These are phyloP conservation scores for Eumacrocentrus americanus DNA, from an alignment of 2,888 invertebrate genomes.

Conservation along the genomic window DNA sequence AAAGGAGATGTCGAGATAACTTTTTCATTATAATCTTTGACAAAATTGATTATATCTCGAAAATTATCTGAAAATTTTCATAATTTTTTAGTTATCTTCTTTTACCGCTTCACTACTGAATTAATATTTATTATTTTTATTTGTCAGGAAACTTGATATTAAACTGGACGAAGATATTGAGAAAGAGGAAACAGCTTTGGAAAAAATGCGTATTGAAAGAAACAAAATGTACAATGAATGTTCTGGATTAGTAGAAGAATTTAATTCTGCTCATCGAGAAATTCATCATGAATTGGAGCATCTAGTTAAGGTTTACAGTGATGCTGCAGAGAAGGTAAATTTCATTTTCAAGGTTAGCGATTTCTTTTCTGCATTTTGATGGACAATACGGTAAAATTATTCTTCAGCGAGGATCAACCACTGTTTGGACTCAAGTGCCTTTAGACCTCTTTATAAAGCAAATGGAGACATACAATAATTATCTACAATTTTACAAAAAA, in stretches of 20 bases:
- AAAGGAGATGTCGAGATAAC: no score
- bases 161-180: conserved; percentile 38
- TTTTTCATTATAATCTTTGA: no score
- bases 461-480: conserved; percentile 50
- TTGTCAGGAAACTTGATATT: conserved; percentile 27
- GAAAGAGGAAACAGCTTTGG: conserved; percentile 32
- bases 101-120: no score
- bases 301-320: conserved; percentile 46
- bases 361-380: no score
- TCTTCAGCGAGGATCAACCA: conserved; percentile 46
- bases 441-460: conserved; percentile 51
- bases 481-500: conserved; percentile 48
- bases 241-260: conserved; percentile 38
- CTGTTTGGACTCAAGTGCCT: conserved; percentile 56
- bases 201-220: conserved; percentile 41
- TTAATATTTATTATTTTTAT: no score
- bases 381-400: no score
- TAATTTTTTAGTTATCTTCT: no score
- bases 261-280: conserved; percentile 40
- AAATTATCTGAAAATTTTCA: no score
- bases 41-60: no score
- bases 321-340: conserved; percentile 49
- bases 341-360: neutral
- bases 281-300: conserved; percentile 42
- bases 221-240: conserved; percentile 43